These are phyloP conservation scores for Ichneumoninae sp. DNA, from an alignment of 2,888 invertebrate genomes.

Conservation along the genomic window DNA sequence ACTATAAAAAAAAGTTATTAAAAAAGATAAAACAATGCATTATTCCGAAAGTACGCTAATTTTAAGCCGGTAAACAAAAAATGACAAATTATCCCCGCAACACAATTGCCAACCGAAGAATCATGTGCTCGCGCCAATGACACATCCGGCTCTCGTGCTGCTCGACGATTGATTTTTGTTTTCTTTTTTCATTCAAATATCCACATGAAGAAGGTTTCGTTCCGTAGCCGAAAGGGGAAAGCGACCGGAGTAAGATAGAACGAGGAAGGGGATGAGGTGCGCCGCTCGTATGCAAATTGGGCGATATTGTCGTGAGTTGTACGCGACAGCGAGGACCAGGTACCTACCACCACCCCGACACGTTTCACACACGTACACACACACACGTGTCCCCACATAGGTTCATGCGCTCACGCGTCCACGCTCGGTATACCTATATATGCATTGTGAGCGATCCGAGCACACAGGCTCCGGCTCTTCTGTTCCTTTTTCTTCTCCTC, in stretches of 20 bases:
- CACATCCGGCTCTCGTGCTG: constrained; percentile 8
- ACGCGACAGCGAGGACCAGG: constrained; percentile 72
- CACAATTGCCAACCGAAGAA: background rate
- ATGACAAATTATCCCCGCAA: background rate
- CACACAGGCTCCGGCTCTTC: constrained; percentile 30
- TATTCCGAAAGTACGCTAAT: background rate
- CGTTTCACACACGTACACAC: constrained; percentile 60
- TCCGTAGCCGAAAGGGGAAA: constrained; percentile 39
- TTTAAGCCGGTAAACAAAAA: background rate
- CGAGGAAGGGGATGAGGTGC: constrained; percentile 64
- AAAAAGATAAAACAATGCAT: background rate
- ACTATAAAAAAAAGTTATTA: background rate
- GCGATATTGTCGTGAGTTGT: constrained; percentile 79
- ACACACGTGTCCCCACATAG: constrained; percentile 32
- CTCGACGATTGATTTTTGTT: constrained; percentile 11
- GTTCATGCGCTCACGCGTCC: constrained; percentile 30
- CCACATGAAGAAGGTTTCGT: background rate
- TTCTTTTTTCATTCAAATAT: constrained; percentile 16
- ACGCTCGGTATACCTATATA: constrained; percentile 65
- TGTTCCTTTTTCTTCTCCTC: constrained; percentile 54
- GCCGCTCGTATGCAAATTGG: constrained; percentile 80
- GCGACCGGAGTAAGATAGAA: constrained; percentile 68
- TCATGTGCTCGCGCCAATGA: background rate
- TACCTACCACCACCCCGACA: constrained; percentile 50
- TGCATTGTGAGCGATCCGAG: constrained; percentile 68